Base-by-base conservation (phyloP, 1,140 invertebrate species). In the Pseudomyrmex concolor region DNA sequence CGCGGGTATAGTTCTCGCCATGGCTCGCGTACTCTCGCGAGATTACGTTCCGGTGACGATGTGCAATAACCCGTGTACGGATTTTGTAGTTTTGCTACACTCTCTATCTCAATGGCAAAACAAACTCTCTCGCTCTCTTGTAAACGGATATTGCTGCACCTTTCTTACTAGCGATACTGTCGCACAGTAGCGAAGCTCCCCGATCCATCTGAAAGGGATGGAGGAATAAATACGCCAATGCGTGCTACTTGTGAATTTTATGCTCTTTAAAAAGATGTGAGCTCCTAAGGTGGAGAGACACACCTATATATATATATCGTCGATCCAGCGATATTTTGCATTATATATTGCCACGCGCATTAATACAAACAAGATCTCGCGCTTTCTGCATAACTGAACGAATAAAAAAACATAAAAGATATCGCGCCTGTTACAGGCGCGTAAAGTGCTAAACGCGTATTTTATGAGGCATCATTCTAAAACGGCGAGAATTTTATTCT, bases 401-500 rank as follows among this genome's bases (percentile, higher is more conserved):
- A 17, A 50, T 78, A 67, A 70, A 70, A 78, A 34, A 59, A 17
- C 34, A 34, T 7, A 34, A 34, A 54, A 50, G 54, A 70, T 50
- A 57, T 43, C 22, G 62, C 50, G 74, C 34, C 34, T 7, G 34
- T 4, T 34, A 12, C 8, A 54, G 7, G 19, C 12, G 17, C 64
- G 50, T 48, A 50, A 50, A 71, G 50, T 12, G 76, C 19, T 80
- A 71, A 34, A 71, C 66, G 66, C 54, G 76, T 22, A 34, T 60
- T 80, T 80, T 71, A 80, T 80, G 76, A 45, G 12, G 10, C 43
- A n/a, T 50, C 19, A 15, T 3, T 22, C 25, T 59, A 71, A 71
- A 80, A 70, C 54, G 64, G 54, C 54, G 54, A 59, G 15, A 70
- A 78, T 78, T 78, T 78, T 78, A 70, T 70, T 70, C 54, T 22